Base-by-base conservation (phyloP, 2,113 vertebrate species). In the Phalacrocorax aristotelis region DNA sequence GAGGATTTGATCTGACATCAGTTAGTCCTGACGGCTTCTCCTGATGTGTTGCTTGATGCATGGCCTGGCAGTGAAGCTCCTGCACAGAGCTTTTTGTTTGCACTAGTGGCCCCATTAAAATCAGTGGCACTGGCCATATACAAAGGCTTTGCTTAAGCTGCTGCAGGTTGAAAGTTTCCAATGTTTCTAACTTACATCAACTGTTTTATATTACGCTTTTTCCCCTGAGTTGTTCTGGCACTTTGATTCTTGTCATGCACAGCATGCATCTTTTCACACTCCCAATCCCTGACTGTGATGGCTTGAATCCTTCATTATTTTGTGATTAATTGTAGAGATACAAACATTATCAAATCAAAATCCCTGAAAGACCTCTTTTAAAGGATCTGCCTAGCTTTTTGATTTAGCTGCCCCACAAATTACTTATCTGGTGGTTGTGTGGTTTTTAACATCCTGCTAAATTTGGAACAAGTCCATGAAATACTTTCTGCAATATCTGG, bases 381-480 rank as follows among this genome's bases (percentile, higher is more conserved):
- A 94, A 95, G 77, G 66, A 89, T 76, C 88, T 69, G 68, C 87
- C 78, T 94, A 42, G 62, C 91, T 83, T 96, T 94, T 96, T 97
- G 83, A 91, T 96, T 95, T 90, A 94, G 91, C 87, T 96, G 79
- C 87, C 94, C 64, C 62, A 44, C 93, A 82, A 94, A 93, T 93
- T 96, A 91, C 84, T 96, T 97, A 85, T 91, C 96, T 97, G 89
- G 90, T 95, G 97, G 32, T 66, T 89, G n/a, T 96, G 91, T 95
- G 88, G 87, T 96, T 97, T 97, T 95, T 93, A 97, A 79, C 83
- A 94, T 97, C 93, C 96, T 98, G 83, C 90, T 96, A 82, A 90
- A 93, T 95, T 88, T 97, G 96, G 93, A 97, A 87, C 58, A 18
- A 21, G 46, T 81, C 94, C 92, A 83, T 89, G 65, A 95, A 96